Evolutionary conservation across 2,113 vertebrate genomes (phyloP).

Genomic region (Pluvianellus socialis): DNA sequence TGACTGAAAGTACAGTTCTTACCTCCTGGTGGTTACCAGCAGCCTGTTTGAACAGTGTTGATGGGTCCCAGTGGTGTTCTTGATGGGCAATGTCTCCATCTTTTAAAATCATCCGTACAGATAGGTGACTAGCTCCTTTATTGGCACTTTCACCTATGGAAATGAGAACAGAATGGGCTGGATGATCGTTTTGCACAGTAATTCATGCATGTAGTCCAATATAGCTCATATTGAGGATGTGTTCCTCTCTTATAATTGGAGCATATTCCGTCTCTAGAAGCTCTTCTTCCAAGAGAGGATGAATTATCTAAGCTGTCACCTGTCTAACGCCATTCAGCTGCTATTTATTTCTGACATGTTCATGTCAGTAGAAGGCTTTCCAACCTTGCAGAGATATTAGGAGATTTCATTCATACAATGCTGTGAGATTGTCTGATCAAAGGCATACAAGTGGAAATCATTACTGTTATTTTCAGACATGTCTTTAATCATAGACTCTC

Average conservation of each 20-base stretch:
- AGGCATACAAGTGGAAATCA: slow-evolving; percentile 58
- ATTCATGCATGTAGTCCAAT: slow-evolving; percentile 34
- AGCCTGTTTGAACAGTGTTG: not conserved
- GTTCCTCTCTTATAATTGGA: slow-evolving; percentile 5
- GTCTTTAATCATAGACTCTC: slow-evolving; percentile 41
- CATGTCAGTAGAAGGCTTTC: slow-evolving; percentile 43
- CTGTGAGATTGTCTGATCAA: slow-evolving; percentile 55
- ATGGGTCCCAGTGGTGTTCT: slow-evolving; percentile 4
- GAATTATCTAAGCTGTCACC: slow-evolving; percentile 32
- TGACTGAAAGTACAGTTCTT: not conserved
- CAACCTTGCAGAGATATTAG: slow-evolving; percentile 15
- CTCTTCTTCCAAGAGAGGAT: slow-evolving; percentile 9
- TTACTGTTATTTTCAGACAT: slow-evolving; percentile 61
- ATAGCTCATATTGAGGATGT: slow-evolving; percentile 9
- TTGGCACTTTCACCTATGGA: slow-evolving; percentile 20
- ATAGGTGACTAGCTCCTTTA: slow-evolving; percentile 17
- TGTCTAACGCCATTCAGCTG: slow-evolving; percentile 37
- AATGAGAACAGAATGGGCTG: slow-evolving; percentile 14
- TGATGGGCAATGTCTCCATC: not conserved
- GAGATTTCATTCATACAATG: slow-evolving; percentile 44
- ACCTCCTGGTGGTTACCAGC: slow-evolving; percentile 2
- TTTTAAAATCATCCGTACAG: slow-evolving; percentile 22
- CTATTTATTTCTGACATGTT: slow-evolving; percentile 35
- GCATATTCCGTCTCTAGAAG: slow-evolving; percentile 19
- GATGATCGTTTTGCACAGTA: slow-evolving; percentile 7